Conservation (phyloP, 2,113 vertebrate genomes). For the Carassius auratus region DNA sequence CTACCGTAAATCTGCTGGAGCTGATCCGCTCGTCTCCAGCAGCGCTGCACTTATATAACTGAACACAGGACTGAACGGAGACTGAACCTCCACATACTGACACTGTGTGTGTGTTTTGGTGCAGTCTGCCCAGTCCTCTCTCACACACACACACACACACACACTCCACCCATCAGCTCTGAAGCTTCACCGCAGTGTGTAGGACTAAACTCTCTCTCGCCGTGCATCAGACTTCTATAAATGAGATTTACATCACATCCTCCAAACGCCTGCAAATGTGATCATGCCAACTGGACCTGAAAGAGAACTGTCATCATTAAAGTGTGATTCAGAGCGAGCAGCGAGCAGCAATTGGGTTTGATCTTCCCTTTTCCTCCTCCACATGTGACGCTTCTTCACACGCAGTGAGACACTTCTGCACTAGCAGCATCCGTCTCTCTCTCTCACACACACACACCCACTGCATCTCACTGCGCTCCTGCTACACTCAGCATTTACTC, state of each 20-base stretch:
- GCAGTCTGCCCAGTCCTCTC: slow-evolving; percentile 33
- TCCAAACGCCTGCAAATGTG: neutral
- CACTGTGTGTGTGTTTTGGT: slow-evolving; percentile 43
- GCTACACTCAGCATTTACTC: slow-evolving; percentile 23
- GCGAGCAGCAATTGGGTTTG: neutral
- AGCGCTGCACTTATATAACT: slow-evolving; percentile 47
- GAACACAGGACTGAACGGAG: slow-evolving; percentile 4
- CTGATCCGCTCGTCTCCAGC: neutral
- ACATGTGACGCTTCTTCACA: slow-evolving; percentile 19
- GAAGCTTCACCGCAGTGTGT: neutral
- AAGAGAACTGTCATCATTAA: slow-evolving; percentile 15
- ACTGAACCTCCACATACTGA: neutral
- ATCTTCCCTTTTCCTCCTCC: slow-evolving; percentile 35
- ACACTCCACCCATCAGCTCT: neutral
- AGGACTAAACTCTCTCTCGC: neutral
- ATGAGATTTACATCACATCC: slow-evolving; percentile 9
- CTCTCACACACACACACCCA: neutral
- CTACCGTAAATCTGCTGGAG: neutral
- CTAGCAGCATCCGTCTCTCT: neutral
- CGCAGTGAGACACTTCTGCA: slow-evolving; percentile 19
- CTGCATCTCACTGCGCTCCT: slow-evolving; percentile 1
- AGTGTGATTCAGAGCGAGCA: slow-evolving; percentile 19
- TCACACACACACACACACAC: neutral
- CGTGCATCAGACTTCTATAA: slow-evolving; percentile 1
- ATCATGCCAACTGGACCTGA: slow-evolving; percentile 30